These are phyloP conservation scores for Eubasilissa regina DNA, from an alignment of 1,140 invertebrate species.

Conservation along the genomic window DNA sequence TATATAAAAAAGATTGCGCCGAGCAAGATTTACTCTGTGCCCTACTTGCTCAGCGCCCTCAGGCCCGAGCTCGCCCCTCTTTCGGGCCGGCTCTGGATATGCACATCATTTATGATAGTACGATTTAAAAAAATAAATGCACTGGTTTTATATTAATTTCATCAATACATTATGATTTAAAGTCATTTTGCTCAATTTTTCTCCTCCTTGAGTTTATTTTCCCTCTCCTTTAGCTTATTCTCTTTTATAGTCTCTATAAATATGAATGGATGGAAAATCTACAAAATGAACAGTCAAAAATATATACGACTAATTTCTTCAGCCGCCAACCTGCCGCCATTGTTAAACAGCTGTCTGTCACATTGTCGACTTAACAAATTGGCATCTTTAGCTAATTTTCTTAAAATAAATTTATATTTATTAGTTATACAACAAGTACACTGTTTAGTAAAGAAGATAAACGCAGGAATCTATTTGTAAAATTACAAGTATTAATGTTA, in stretches of 20 bases:
- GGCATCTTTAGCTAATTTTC: neutral
- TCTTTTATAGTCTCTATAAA: neutral
- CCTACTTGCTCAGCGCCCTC: too few relatives aligned
- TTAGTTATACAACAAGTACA: slow-evolving; percentile 2
- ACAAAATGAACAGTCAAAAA: neutral
- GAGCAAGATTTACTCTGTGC: too few relatives aligned
- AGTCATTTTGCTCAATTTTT: too few relatives aligned
- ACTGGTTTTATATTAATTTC: too few relatives aligned
- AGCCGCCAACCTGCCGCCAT: slow-evolving; percentile 25
- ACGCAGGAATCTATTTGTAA: neutral
- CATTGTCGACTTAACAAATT: neutral
- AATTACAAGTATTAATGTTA: neutral
- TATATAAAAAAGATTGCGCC: too few relatives aligned
- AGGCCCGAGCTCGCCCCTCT: too few relatives aligned
- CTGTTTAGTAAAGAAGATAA: neutral
- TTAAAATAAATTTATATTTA: neutral
- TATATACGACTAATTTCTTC: neutral
- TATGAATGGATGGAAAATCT: neutral
- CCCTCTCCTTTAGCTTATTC: neutral
- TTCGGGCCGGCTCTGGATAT: too few relatives aligned
- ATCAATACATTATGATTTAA: too few relatives aligned
- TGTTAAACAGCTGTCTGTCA: slow-evolving; percentile 52
- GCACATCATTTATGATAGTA: too few relatives aligned
- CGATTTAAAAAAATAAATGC: too few relatives aligned
- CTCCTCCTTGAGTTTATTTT: too few relatives aligned